A percentile compares a stretch with the other conserved stretches of the same genome.
Evolutionary conservation across 2,113 vertebrate genomes (phyloP).

Genomic region (Rhinopomastus cyanomelas): DNA sequence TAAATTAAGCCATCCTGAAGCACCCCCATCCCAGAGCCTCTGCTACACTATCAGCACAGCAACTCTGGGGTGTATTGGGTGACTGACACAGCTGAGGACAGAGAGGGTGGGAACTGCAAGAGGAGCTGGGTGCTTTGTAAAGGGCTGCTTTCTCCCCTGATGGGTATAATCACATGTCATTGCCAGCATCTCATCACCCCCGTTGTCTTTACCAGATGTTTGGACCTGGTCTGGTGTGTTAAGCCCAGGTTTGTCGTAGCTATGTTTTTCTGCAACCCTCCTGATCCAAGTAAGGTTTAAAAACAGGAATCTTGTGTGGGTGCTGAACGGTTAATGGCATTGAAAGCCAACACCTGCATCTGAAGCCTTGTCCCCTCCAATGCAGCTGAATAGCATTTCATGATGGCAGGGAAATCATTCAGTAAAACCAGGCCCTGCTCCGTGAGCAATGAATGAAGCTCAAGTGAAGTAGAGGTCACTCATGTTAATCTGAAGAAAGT

Average conservation of each 20-base stretch:
- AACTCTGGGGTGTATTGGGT: neutral
- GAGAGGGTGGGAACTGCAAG: neutral
- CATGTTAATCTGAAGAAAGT: slow-evolving; percentile 58
- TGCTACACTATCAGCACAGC: neutral
- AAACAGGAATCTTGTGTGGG: neutral
- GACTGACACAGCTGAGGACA: neutral
- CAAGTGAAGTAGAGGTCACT: slow-evolving; percentile 51
- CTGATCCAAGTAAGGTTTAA: neutral
- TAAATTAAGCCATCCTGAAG: slow-evolving; percentile 21
- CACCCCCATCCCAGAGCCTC: neutral
- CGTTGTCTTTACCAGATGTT: neutral
- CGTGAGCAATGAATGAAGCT: neutral
- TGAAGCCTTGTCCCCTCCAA: slow-evolving; percentile 24
- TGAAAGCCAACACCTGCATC: slow-evolving; percentile 9
- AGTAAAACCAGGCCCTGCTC: slow-evolving; percentile 18
- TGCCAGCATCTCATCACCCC: neutral
- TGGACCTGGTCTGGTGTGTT: neutral
- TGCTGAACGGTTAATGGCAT: slow-evolving; percentile 16
- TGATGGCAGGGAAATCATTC: slow-evolving; percentile 49
- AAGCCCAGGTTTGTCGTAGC: neutral
- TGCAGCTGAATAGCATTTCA: slow-evolving; percentile 50
- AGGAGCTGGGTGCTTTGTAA: neutral
- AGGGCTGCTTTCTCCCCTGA: neutral
- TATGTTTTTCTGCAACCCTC: neutral
- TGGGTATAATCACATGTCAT: neutral